Conservation (phyloP, 2,113 vertebrate species). For the Archocentrus centrarchus region DNA sequence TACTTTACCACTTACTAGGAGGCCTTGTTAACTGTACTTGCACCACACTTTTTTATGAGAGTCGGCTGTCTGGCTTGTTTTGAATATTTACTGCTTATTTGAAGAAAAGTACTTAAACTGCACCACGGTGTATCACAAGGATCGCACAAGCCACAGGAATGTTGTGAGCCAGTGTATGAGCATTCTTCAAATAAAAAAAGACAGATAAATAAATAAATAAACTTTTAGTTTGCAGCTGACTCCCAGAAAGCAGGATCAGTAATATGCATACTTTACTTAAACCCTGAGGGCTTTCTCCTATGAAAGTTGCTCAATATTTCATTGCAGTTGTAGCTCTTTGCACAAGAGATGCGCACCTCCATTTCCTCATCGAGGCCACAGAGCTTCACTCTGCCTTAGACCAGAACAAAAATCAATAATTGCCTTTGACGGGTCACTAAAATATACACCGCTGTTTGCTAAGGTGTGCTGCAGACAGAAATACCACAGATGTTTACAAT, state of each 20-base stretch:
- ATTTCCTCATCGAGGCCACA: slow-evolving; percentile 46
- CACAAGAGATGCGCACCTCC: slow-evolving; percentile 38
- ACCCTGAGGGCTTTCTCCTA: slow-evolving; percentile 55
- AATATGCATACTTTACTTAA: slow-evolving; percentile 37
- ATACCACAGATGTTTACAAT: slow-evolving; percentile 38
- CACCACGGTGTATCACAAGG: not conserved
- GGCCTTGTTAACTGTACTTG: slow-evolving; percentile 29
- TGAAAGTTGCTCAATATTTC: slow-evolving; percentile 53
- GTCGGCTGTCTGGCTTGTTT: slow-evolving; percentile 23
- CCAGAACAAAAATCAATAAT: slow-evolving; percentile 66
- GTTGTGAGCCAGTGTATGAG: slow-evolving; percentile 1
- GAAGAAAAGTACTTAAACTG: not conserved
- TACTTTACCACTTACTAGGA: slow-evolving; percentile 5
- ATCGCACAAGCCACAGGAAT: slow-evolving; percentile 8
- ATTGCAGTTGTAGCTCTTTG: slow-evolving; percentile 43
- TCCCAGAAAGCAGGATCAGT: slow-evolving; percentile 43
- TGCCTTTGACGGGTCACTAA: slow-evolving; percentile 47
- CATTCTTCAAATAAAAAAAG: slow-evolving; percentile 4
- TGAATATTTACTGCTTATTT: slow-evolving; percentile 3
- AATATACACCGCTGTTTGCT: slow-evolving; percentile 41
- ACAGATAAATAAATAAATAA: slow-evolving; percentile 8
- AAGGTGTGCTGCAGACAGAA: slow-evolving; percentile 13
- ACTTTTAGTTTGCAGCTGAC: slow-evolving; percentile 15
- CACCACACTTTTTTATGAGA: slow-evolving; percentile 5
- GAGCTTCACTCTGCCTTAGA: slow-evolving; percentile 41